Evolutionary conservation across 2,113 vertebrate genomes (phyloP), one percentile per base, ranked within the genome.

Genomic region (Protobothrops mucrosquamatus): DNA sequence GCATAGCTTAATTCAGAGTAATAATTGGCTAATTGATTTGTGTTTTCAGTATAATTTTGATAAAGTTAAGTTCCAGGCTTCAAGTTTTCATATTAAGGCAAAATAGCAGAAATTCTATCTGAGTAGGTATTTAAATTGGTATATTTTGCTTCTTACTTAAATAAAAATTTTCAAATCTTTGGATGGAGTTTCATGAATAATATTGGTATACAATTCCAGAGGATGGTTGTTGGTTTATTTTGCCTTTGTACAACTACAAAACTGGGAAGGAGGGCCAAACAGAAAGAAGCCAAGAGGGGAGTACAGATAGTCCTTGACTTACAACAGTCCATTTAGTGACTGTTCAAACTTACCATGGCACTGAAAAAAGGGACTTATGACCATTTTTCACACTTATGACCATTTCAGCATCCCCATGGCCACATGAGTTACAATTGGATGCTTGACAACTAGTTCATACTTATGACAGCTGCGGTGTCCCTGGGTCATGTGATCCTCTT

Each of bases 11-110:
- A 43, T 69, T 89, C 59, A 85, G 14, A 39, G 56, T 85, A 89
- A 56, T 92, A 92, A 57, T 23, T 88, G n/a, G 64, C 61, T 89
- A 89, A 89, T 52, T 74, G 89, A 92, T 89, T 92, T 89, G 89
- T 85, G 88, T 46, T 85, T 89, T 92, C 88, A 86, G 55, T 34
- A 85, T 59, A 46, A 34, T 85, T 86, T 93, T 89, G 85, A 93
- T 85, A 74, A 89, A 29, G 69, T 85, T 89, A 89, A 43, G 87
- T 92, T 88, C 54, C 54, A 24, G 29, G 64, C n/a, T 89, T 43
- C 26, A 89, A 24, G 29, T 43, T 59, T 92, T 12, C 39, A 92
- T 59, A 89, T 92, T 48, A 89, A 81, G 26, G 34, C 43, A 46
- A 89, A 89, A 89, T 89, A 89, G 57, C 52, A 88, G 39, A 89